phyloP scores from a whole-genome alignment of 2,113 vertebrate species.

The Vidua macroura region DNA sequence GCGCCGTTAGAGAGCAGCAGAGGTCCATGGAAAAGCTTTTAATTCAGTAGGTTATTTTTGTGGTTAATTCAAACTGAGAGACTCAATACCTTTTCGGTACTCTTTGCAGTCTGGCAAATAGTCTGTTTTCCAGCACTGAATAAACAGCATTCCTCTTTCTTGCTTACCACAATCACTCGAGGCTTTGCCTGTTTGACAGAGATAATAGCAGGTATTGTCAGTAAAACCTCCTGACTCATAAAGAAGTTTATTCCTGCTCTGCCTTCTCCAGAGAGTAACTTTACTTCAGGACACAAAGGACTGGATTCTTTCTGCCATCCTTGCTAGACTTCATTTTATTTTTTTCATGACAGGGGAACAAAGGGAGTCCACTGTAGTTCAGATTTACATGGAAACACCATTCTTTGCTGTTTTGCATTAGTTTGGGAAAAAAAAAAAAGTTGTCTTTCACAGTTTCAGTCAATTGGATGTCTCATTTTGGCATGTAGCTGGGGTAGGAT shows the following conservation, averaged over 20 bases:
- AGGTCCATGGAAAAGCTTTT: constrained; percentile 35
- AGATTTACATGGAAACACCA: background rate
- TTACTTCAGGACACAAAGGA: background rate
- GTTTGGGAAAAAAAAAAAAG: background rate
- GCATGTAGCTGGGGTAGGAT: background rate
- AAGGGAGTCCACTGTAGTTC: background rate
- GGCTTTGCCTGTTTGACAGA: constrained; percentile 26
- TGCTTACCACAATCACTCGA: constrained; percentile 1
- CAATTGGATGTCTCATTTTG: background rate
- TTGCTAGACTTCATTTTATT: background rate
- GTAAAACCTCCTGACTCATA: background rate
- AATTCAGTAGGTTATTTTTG: background rate
- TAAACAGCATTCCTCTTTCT: background rate
- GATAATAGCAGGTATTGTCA: constrained; percentile 30
- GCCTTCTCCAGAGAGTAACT: background rate
- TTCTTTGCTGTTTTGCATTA: background rate
- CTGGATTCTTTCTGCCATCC: background rate
- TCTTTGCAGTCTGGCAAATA: background rate
- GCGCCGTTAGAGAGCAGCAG: constrained; percentile 64
- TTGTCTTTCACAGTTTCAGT: background rate
- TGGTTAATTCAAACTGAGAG: background rate
- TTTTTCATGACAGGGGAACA: background rate
- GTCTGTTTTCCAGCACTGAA: constrained; percentile 9
- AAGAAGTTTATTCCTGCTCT: constrained; percentile 16
- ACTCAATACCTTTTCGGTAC: background rate